These are phyloP conservation scores for Ptyas mucosa DNA, from an alignment of 2,113 vertebrate species.

Conservation along the genomic window DNA sequence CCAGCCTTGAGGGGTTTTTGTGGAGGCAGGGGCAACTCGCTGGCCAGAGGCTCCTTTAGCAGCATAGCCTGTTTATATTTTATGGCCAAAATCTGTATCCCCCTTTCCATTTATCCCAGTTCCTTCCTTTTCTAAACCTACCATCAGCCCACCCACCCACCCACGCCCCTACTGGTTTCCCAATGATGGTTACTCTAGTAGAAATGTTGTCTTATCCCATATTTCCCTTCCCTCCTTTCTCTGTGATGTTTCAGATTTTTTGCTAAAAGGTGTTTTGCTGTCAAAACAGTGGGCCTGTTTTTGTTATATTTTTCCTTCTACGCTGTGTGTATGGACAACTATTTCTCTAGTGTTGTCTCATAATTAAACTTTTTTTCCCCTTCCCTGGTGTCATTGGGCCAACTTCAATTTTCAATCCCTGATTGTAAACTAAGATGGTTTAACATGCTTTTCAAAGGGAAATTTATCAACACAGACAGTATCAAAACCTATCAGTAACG, in stretches of 20 bases:
- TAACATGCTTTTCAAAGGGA: too few relatives aligned
- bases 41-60: slow-evolving; percentile 37
- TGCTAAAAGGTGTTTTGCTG: slow-evolving; percentile 68
- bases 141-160: not conserved
- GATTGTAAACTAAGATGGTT: not conserved
- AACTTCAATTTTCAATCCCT: not conserved
- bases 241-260: slow-evolving; percentile 67
- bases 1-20: slow-evolving; percentile 13
- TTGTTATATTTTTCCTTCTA: slow-evolving; percentile 66
- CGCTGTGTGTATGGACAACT: slow-evolving; percentile 25
- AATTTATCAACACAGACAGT: too few relatives aligned
- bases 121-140: slow-evolving; percentile 22
- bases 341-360: slow-evolving; percentile 17
- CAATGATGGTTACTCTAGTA: slow-evolving; percentile 56
- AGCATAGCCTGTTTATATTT: slow-evolving; percentile 64
- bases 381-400: not conserved
- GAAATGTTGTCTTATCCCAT: slow-evolving; percentile 21
- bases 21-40: slow-evolving; percentile 26
- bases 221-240: not conserved
- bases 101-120: slow-evolving; percentile 35
- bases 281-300: slow-evolving; percentile 47
- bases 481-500: too few relatives aligned
- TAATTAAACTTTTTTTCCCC: slow-evolving; percentile 32
- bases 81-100: slow-evolving; percentile 60
- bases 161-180: slow-evolving; percentile 15